Evolutionary conservation across 1,140 invertebrate species (phyloP).

Genomic region (Alviniconcha marisindica): DNA sequence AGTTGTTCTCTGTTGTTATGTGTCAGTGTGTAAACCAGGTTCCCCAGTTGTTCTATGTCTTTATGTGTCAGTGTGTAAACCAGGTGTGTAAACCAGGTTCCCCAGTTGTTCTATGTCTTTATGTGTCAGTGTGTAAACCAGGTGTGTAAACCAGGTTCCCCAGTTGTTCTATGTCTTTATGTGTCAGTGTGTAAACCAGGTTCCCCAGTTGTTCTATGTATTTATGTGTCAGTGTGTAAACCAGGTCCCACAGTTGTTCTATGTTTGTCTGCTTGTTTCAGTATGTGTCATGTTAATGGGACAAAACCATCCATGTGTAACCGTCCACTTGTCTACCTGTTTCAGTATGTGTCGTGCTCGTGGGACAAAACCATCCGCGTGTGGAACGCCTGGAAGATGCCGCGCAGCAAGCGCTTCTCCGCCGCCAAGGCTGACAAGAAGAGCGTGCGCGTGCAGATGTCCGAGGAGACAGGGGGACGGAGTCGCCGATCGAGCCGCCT

Average conservation of each 20-base stretch:
- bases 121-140: no score
- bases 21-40: slow-evolving; percentile 68
- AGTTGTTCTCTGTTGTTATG: neutral
- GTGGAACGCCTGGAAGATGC: slow-evolving; percentile 75
- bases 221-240: slow-evolving; percentile 43
- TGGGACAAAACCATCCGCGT: slow-evolving; percentile 75
- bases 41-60: neutral
- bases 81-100: slow-evolving; percentile 73
- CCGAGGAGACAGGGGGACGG: no score
- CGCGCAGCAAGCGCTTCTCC: slow-evolving; percentile 51
- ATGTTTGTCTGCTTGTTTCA: neutral
- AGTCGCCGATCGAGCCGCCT: no score
- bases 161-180: neutral
- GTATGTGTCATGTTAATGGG: no score
- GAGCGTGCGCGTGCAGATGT: neutral
- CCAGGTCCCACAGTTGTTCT: slow-evolving; percentile 57
- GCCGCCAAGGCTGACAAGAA: neutral
- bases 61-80: neutral
- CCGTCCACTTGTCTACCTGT: neutral
- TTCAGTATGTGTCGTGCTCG: slow-evolving; percentile 74
- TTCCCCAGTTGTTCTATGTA: slow-evolving; percentile 12
- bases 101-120: neutral
- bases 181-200: slow-evolving; percentile 65
- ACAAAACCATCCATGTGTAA: no score
- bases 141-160: slow-evolving; percentile 72